These are phyloP conservation scores for Cheirogaleus medius DNA, from an alignment of 2,113 vertebrate species.

Conservation along the genomic window DNA sequence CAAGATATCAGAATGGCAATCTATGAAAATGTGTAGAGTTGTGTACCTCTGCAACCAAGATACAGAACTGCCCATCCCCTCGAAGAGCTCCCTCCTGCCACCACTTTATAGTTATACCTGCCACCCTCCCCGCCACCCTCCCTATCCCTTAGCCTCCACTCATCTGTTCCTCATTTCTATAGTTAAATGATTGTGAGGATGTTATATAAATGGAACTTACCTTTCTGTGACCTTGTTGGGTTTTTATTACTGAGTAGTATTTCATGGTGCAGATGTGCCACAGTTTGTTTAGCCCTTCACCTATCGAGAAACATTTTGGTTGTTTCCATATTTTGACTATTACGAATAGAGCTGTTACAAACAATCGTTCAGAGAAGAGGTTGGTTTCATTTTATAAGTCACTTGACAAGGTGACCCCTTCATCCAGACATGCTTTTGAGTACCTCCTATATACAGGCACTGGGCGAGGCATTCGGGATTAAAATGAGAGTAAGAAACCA, in stretches of 20 bases:
- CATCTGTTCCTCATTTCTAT: neutral
- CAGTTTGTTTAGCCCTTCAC: neutral
- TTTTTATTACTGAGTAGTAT: too few relatives aligned
- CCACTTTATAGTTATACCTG: neutral
- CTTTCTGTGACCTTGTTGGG: neutral
- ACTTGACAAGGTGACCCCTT: neutral
- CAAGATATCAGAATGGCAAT: neutral
- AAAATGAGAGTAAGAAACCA: neutral
- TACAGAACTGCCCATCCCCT: neutral
- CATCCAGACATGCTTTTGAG: neutral
- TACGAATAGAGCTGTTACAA: neutral
- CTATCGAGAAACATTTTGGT: neutral
- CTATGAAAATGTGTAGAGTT: neutral
- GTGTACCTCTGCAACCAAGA: neutral
- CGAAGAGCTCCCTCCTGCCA: neutral
- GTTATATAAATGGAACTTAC: neutral
- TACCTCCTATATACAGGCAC: neutral
- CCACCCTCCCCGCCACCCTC: too few relatives aligned
- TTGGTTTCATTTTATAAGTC: constrained; percentile 1
- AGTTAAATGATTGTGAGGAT: neutral
- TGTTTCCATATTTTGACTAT: neutral
- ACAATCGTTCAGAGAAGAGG: neutral
- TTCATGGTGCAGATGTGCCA: neutral
- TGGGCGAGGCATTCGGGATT: neutral
- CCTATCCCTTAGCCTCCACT: too few relatives aligned